Percentiles rank a stretch among this genome's conserved stretches.
Conservation (phyloP, 2,888 invertebrate genomes). For the Teleogryllus oceanicus region DNA sequence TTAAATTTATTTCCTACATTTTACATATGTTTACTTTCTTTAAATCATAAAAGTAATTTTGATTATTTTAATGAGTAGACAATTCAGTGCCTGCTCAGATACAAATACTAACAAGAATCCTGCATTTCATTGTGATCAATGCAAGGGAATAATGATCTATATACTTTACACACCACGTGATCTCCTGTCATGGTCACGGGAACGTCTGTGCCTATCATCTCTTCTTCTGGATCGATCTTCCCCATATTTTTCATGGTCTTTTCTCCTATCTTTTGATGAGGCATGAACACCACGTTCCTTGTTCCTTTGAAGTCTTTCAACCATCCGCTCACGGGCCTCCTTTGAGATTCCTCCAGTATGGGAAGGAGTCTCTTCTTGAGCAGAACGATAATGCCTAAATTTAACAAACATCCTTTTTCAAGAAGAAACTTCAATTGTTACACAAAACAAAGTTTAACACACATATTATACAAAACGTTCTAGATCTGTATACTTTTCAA, state of each 20-base stretch:
- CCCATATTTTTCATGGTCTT: constrained; percentile 42
- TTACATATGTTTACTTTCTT: no score
- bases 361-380: constrained; percentile 86
- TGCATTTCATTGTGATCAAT: background rate
- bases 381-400: constrained; percentile 68
- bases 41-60: no score
- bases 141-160: background rate
- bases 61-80: no score
- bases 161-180: constrained; percentile 21
- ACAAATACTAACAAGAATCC: no score
- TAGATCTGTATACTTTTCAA: no score
- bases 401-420: constrained; percentile 30
- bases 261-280: constrained; percentile 55
- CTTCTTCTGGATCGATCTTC: constrained; percentile 48
- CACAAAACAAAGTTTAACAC: constrained; percentile 38
- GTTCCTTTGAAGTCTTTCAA: constrained; percentile 60
- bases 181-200: constrained; percentile 45
- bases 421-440: constrained; percentile 32
- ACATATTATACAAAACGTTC: no score
- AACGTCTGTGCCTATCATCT: constrained; percentile 43
- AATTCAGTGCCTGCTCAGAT: no score
- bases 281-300: constrained; percentile 69
- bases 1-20: no score
- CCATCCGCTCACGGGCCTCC: constrained; percentile 68
- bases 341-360: constrained; percentile 89